Base-by-base conservation (phyloP, 2,888 invertebrate species). In the Lepeophtheirus nordmannii region DNA sequence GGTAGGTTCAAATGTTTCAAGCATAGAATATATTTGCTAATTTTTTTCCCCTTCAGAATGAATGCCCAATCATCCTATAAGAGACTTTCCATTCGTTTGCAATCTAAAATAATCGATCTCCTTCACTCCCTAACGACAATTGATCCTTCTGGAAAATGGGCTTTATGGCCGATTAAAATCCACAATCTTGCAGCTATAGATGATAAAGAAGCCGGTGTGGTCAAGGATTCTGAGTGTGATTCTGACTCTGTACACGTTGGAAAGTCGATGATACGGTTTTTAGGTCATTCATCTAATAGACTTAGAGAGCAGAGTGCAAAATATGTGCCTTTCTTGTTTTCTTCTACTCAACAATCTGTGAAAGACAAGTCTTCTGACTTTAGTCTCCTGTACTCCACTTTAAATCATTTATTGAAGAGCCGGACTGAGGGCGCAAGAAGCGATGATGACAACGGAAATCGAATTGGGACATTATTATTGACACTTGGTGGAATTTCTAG, bases 281-380 rank as follows among this genome's bases (percentile, higher is more conserved):
- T 46, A 17, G 53, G 53, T n/a, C 53, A 46, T 17, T 46, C 53
- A 46, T 46, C 53, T 46, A 14, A 46, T 46, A 46, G 53, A 46
- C 53, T 46, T 5, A 14, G 53, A 14, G 53, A 46, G 8, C 53
- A 46, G 17, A 17, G 53, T 46, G 53, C 53, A 14, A 46, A 46
- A 17, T n/a, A 46, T n/a, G n/a, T 46, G n/a, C 8, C 53, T 17
- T n/a, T 46, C 8, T 17, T 46, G 17, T 46, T 46, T 46, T 46
- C 53, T n/a, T 46, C 53, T n/a, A 46, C 14, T 14, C n/a, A 46
- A 8, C 30, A 30, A 30, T 30, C 30, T 30, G 30, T 30, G 30
- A 46, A 17, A 8, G 53, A 46, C n/a, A 46, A 46, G 17, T 17
- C 17, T 17, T n/a, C 53, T 46, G 53, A 46, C 53, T 46, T 46